Conservation (phyloP, 1,140 invertebrate species). For the Ptiloglossa arizonensis region DNA sequence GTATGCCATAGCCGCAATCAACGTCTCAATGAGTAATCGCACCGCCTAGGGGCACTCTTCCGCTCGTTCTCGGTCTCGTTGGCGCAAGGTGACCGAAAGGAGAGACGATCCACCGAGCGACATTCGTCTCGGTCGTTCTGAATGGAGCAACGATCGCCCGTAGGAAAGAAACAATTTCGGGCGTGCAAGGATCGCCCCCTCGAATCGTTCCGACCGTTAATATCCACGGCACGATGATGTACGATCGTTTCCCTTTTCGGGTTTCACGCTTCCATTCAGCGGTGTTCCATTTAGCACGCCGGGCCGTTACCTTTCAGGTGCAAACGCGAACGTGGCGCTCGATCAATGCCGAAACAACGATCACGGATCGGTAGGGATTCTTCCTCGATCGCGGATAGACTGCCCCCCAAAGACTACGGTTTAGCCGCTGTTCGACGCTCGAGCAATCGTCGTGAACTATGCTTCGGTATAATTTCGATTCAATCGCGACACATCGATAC, state of each 20-base stretch:
- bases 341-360: too few relatives aligned
- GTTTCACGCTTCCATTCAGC: constrained; percentile 2
- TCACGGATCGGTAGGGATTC: too few relatives aligned
- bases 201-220: constrained; percentile 5
- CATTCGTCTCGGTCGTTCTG: constrained; percentile 36
- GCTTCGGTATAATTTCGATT: too few relatives aligned
- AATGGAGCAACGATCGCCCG: neutral
- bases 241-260: neutral
- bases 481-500: too few relatives aligned
- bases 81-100: constrained; percentile 6
- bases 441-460: too few relatives aligned
- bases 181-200: neutral
- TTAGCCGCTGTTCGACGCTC: too few relatives aligned
- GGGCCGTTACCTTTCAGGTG: too few relatives aligned
- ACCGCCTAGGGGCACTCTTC: constrained; percentile 43
- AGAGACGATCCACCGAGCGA: constrained; percentile 34
- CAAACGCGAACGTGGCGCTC: too few relatives aligned
- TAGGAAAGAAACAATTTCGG: constrained; percentile 32
- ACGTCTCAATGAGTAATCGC: constrained; percentile 62
- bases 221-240: neutral
- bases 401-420: too few relatives aligned
- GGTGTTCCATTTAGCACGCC: neutral
- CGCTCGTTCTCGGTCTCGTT: constrained; percentile 36
- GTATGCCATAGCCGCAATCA: constrained; percentile 58
- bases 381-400: too few relatives aligned